Conservation (phyloP, 2,113 vertebrate species). For the Erythrolamprus reginae region DNA sequence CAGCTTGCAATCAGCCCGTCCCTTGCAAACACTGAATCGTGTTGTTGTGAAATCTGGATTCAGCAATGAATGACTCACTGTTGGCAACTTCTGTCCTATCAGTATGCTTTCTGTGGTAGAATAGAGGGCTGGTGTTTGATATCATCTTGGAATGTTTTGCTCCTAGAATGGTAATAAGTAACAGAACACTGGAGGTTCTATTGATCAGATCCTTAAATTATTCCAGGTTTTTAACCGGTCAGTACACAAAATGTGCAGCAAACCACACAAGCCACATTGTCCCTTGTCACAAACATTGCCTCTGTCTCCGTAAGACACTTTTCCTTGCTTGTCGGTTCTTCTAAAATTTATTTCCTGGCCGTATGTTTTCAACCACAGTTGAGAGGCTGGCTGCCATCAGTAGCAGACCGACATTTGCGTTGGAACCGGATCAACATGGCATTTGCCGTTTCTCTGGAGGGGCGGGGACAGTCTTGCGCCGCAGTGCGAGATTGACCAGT, state of each 20-base stretch:
- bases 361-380: constrained; percentile 15
- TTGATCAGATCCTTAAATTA: constrained; percentile 48
- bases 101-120: constrained; percentile 44
- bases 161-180: constrained; percentile 48
- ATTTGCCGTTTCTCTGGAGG: too few relatives aligned
- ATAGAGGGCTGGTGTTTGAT: constrained; percentile 47
- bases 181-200: constrained; percentile 27
- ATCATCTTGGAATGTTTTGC: constrained; percentile 40
- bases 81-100: constrained; percentile 55
- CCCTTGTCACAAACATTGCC: constrained; percentile 30
- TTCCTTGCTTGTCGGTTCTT: constrained; percentile 1
- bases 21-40: constrained; percentile 54
- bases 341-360: background rate
- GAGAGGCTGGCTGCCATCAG: too few relatives aligned
- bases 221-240: constrained; percentile 11
- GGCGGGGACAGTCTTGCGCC: too few relatives aligned
- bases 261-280: constrained; percentile 28
- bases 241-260: constrained; percentile 16
- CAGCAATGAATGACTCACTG: constrained; percentile 55
- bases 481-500: too few relatives aligned
- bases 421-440: too few relatives aligned
- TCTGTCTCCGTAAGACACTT: constrained; percentile 11
- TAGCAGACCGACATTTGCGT: too few relatives aligned
- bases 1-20: constrained; percentile 42
- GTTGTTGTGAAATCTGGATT: constrained; percentile 39